Conservation (phyloP, 2,113 vertebrate species). For the Parotia lawesii region DNA sequence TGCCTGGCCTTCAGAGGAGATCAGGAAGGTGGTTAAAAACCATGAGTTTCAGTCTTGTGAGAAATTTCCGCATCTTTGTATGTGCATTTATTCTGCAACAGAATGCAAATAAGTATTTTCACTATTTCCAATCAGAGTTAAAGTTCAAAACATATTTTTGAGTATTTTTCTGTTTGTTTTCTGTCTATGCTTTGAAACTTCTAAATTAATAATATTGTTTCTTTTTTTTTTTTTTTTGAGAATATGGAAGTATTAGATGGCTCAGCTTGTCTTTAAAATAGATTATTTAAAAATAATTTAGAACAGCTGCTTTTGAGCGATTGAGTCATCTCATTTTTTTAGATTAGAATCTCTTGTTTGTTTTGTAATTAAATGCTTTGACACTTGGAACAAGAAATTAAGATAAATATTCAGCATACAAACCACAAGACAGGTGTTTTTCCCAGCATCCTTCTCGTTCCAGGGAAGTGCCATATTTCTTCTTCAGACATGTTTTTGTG, state of each 20-base stretch:
- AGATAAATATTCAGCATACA: conserved; percentile 20
- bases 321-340: conserved; percentile 35
- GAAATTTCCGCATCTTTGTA: not conserved
- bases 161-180: not conserved
- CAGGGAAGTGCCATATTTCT: not conserved
- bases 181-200: not conserved
- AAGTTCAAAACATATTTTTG: not conserved
- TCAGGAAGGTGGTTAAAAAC: not conserved
- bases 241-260: not conserved
- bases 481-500: not conserved
- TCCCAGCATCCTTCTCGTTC: not conserved
- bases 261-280: not conserved
- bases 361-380: conserved; percentile 37
- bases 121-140: not conserved
- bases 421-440: conserved; percentile 19
- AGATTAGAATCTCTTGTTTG: conserved; percentile 46
- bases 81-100: not conserved
- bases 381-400: conserved; percentile 42
- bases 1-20: not conserved
- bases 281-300: conserved; percentile 22
- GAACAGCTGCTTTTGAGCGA: not conserved
- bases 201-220: not conserved
- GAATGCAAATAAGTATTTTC: not conserved
- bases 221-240: not conserved
- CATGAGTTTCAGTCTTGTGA: not conserved